These are phyloP conservation scores for Drosophila mercatorum DNA, from an alignment of 2,888 invertebrate species.

Conservation along the genomic window DNA sequence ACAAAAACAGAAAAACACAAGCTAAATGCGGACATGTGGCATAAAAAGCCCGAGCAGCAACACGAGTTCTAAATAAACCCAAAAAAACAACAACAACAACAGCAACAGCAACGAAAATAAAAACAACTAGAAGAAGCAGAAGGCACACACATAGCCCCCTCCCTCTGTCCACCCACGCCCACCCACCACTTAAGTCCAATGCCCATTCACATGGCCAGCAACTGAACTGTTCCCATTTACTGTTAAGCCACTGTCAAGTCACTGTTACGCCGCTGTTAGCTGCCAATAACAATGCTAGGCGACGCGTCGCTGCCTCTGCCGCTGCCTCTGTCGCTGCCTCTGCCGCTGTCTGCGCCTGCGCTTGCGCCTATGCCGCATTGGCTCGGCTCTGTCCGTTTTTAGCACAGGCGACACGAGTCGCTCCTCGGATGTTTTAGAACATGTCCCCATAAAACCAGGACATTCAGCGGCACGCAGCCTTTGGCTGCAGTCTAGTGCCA, in stretches of 20 bases:
- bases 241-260: conserved; percentile 32
- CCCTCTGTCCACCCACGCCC: fast-evolving
- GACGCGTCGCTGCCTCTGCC: conserved; percentile 47
- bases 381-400: conserved; percentile 21
- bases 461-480: conserved; percentile 57
- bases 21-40: conserved; percentile 46
- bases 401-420: conserved; percentile 40
- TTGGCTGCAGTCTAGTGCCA: conserved; percentile 29
- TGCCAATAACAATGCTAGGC: conserved; percentile 14
- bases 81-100: conserved; percentile 17
- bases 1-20: conserved; percentile 36
- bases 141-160: not conserved
- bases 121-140: conserved; percentile 7
- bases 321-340: conserved; percentile 33
- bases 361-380: conserved; percentile 7
- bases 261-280: conserved; percentile 45
- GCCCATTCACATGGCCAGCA: not conserved
- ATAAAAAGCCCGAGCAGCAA: conserved; percentile 48
- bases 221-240: conserved; percentile 59
- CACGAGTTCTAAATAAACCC: conserved; percentile 48
- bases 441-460: conserved; percentile 43
- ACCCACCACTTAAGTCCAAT: conserved; percentile 2
- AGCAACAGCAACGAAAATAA: conserved; percentile 1
- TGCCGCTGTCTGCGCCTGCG: conserved; percentile 55
- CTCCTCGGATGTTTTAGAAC: conserved; percentile 23